Percentiles rank a stretch among this genome's conserved stretches.
Conservation (phyloP, 2,113 vertebrate species). For the Piliocolobus tephrosceles region DNA sequence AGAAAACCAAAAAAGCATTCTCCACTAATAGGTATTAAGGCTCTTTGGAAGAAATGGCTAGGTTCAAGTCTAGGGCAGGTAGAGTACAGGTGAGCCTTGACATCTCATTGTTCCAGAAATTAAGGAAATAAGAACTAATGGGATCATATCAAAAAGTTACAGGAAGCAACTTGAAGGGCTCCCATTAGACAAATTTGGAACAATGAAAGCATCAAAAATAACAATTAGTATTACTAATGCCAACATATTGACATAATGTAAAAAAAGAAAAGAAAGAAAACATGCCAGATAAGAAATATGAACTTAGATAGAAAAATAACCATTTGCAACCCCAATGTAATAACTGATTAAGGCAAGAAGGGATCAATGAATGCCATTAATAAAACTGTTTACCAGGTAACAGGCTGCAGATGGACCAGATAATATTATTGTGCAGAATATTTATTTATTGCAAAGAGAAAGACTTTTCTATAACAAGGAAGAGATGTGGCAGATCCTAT, state of each 20-base stretch:
- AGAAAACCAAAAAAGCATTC: not conserved
- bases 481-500: not conserved
- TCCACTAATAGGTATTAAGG: not conserved
- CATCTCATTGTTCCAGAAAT: conserved; percentile 6
- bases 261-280: not conserved
- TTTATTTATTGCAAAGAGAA: not conserved
- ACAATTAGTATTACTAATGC: not conserved
- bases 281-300: not conserved
- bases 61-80: not conserved
- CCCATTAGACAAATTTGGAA: not conserved
- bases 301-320: not conserved
- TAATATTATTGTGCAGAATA: not conserved
- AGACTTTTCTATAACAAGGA: not conserved
- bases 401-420: not conserved
- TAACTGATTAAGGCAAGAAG: not conserved
- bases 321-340: not conserved
- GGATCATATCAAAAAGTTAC: not conserved
- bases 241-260: not conserved
- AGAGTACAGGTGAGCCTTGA: not conserved
- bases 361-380: not conserved
- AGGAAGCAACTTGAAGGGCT: not conserved
- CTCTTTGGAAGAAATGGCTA: not conserved
- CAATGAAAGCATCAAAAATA: conserved; percentile 19
- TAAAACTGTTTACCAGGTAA: not conserved
- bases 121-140: not conserved